Evolutionary conservation across 2,113 vertebrate genomes (phyloP).

Genomic region (Prietella phreatophila): DNA sequence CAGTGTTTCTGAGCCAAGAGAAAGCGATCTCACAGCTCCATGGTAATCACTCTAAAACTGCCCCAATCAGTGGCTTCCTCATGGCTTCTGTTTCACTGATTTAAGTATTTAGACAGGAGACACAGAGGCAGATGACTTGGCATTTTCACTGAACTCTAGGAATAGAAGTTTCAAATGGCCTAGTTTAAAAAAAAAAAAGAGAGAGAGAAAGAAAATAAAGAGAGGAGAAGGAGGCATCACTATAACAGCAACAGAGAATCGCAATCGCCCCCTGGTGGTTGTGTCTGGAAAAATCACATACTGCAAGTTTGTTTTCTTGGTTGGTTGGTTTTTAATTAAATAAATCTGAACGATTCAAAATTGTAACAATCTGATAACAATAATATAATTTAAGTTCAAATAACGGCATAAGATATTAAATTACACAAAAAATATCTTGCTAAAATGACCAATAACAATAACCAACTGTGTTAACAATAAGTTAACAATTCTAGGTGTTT

Average conservation of each 20-base stretch:
- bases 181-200: not conserved
- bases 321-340: not conserved
- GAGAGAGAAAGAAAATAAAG: not conserved
- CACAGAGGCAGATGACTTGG: constrained; percentile 34
- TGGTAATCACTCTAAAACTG: constrained; percentile 42
- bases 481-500: not conserved
- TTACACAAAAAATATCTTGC: not conserved
- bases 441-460: not conserved
- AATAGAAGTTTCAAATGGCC: constrained; percentile 31
- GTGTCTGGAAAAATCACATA: not conserved
- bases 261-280: constrained; percentile 32
- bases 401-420: not conserved
- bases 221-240: constrained; percentile 33
- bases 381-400: not conserved
- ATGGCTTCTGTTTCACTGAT: not conserved
- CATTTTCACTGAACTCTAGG: constrained; percentile 30
- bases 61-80: constrained; percentile 25
- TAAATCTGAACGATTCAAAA: not conserved
- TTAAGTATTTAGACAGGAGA: constrained; percentile 48
- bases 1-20: constrained; percentile 29
- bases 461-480: not conserved
- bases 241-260: not conserved
- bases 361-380: not conserved
- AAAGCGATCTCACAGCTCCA: constrained; percentile 43
- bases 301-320: not conserved